Conservation (phyloP, 2,113 vertebrate genomes). For the Eulemur rufifrons region DNA sequence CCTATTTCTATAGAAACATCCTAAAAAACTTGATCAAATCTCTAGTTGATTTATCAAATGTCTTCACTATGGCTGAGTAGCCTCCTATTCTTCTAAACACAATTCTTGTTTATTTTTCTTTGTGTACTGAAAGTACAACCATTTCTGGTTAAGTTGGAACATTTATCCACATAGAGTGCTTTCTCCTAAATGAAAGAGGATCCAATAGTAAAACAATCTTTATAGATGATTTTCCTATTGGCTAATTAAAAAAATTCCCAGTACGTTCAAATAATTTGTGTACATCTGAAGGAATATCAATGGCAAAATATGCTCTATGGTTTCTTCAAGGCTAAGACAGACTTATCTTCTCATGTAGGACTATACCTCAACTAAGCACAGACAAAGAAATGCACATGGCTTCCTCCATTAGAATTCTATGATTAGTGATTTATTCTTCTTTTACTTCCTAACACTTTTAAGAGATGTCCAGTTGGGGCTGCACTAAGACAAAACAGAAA, state of each 20-base stretch:
- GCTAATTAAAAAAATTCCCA: background rate
- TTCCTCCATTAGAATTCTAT: background rate
- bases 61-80: background rate
- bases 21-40: background rate
- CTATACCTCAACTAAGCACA: background rate
- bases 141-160: background rate
- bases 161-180: background rate
- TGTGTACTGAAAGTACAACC: background rate
- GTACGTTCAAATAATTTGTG: background rate
- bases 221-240: background rate
- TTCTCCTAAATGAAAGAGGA: constrained; percentile 13
- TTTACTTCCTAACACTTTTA: background rate
- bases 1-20: background rate
- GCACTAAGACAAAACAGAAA: constrained; percentile 28
- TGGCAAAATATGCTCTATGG: background rate
- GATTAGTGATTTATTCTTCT: background rate
- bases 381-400: background rate
- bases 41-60: background rate
- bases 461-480: background rate
- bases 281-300: background rate
- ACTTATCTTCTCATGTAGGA: background rate
- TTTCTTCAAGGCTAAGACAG: background rate
- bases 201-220: background rate
- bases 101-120: constrained; percentile 19
- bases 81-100: background rate